phyloP scores from a whole-genome alignment of 2,113 vertebrate genomes.

The Silurus asotus region DNA sequence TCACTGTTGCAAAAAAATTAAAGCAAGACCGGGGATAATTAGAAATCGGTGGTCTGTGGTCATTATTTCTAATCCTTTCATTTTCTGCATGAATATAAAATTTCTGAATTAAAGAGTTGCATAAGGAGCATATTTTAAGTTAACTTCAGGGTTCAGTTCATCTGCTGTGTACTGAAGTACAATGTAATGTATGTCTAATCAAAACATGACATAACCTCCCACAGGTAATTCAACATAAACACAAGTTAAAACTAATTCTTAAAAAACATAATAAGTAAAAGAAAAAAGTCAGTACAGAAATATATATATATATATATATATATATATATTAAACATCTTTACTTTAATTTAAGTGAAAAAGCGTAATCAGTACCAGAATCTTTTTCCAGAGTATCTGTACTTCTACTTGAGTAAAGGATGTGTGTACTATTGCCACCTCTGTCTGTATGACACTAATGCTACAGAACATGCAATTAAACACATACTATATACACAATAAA shows the following conservation, averaged over 20 bases:
- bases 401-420: no score
- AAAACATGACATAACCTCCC: background rate
- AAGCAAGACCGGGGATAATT: background rate
- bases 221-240: background rate
- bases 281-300: no score
- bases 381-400: no score
- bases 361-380: no score
- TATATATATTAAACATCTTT: no score
- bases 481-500: no score
- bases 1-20: background rate
- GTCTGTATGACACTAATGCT: no score
- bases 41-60: background rate
- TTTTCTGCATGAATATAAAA: background rate
- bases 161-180: background rate
- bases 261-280: background rate
- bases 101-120: background rate
- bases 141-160: background rate
- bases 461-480: no score
- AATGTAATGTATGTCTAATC: background rate
- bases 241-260: background rate
- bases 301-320: no score
- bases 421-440: no score
- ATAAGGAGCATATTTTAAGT: background rate
- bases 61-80: background rate
- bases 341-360: no score